Conservation (phyloP, 2,888 invertebrate species). For the Pseudococcus jackbeardsleyi region DNA sequence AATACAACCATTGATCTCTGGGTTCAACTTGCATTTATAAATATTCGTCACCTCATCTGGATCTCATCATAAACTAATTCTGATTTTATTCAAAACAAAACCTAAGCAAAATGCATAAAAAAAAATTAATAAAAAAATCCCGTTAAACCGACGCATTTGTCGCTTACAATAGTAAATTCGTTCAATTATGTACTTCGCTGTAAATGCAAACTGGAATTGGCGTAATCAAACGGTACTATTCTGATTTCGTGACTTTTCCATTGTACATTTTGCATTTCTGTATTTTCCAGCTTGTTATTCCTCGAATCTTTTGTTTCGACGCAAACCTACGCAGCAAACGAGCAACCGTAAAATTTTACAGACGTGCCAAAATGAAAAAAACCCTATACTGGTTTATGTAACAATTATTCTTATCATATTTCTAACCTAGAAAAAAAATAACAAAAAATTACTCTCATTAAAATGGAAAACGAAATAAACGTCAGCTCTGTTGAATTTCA, state of each 20-base stretch:
- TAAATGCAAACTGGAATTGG: neutral
- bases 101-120: neutral
- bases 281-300: constrained; percentile 4
- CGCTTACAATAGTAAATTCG: neutral
- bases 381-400: neutral
- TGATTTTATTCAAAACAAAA: neutral
- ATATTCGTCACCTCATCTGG: neutral
- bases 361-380: neutral
- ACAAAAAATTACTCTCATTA: neutral
- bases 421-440: constrained; percentile 1
- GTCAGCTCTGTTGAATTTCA: neutral
- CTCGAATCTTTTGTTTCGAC: constrained; percentile 10
- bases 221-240: neutral
- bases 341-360: constrained; percentile 9
- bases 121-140: neutral
- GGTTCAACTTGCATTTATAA: neutral
- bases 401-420: constrained; percentile 29
- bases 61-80: neutral
- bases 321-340: neutral
- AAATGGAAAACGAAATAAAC: constrained; percentile 12
- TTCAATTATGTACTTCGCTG: neutral
- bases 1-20: neutral
- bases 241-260: constrained; percentile 14
- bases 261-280: constrained; percentile 9
- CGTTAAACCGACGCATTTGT: neutral